Evolutionary conservation across 1,140 invertebrate genomes (phyloP), one percentile per base, ranked within the genome.

Genomic region (Neodiprion pinetum): DNA sequence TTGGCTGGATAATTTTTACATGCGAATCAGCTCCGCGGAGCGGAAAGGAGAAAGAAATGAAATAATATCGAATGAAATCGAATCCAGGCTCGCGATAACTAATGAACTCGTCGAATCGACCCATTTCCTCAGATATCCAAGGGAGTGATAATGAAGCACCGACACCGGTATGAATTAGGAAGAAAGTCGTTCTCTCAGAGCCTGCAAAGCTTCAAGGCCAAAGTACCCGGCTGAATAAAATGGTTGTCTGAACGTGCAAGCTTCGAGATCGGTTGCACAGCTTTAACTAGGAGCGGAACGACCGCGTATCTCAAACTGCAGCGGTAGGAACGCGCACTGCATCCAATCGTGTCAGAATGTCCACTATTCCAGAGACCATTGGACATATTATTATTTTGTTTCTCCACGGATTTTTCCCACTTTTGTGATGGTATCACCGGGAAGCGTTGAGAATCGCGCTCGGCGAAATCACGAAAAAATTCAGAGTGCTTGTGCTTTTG

Each of bases 371-470:
- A 78, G 80, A 75, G 79, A 75, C 82, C 80, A 82, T 82, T 85
- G 80, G 73, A 71, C 76, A 80, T 80, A 82, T 86, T 86, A 86
- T 85, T 86, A 85, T 86, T 85, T 86, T 80, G 79, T 80, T 84
- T 85, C 82, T 21, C 11, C 67, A 47, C 12, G 17, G 67, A 7
- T 14, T 17, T 69, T 61, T 9, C 9, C 53, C 53, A 61, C 53
- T 61, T 61, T 61, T 61, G 53, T 61, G 53, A 61, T 61, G n/a
- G 5, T 17, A 17, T 17, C 11, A 61, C 11, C 11, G n/a, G 9
- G 11, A 17, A 61, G 53, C 11, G n/a, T 61, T 9, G 53, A 14
- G 53, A 61, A 61, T 61, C 11, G 11, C 8, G 53, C n/a, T 17
- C n/a, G 53, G 53, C n/a, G 9, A 61, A 17, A 17, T 14, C 9